These are phyloP conservation scores for Sphecodes monilicornis DNA, from an alignment of 2,888 invertebrate genomes.

Conservation along the genomic window DNA sequence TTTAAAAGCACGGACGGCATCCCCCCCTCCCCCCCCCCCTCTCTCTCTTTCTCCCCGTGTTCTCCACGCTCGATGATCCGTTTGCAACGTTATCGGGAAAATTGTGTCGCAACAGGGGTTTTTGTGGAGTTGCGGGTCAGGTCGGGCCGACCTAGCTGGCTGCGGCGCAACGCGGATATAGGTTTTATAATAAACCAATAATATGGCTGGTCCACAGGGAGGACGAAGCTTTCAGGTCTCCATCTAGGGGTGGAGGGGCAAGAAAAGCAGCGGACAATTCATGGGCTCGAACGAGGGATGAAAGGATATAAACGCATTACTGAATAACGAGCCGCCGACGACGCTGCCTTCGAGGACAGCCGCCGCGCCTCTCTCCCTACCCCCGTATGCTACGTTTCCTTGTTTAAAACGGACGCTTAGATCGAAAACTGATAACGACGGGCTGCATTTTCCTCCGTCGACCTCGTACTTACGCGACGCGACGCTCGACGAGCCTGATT, in stretches of 20 bases:
- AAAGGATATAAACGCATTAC: constrained; percentile 69
- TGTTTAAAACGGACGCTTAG: constrained; percentile 42
- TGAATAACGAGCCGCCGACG: constrained; percentile 61
- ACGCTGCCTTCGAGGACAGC: constrained; percentile 21
- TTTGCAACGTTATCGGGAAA: background rate
- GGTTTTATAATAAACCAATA: constrained; percentile 75
- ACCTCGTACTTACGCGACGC: background rate
- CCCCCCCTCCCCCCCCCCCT: background rate
- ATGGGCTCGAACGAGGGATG: constrained; percentile 46
- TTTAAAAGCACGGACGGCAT: background rate
- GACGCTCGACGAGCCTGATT: background rate
- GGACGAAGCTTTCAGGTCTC: constrained; percentile 63
- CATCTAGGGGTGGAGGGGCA: constrained; percentile 20
- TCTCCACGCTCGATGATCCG: background rate
- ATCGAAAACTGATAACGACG: constrained; percentile 14
- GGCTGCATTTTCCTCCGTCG: background rate
- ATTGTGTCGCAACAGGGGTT: constrained; percentile 20
- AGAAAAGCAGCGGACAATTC: constrained; percentile 50
- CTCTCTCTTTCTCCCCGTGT: background rate
- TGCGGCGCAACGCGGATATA: constrained; percentile 59
- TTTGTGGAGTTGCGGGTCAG: constrained; percentile 45
- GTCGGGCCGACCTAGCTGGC: constrained; percentile 39
- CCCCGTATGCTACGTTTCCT: constrained; percentile 3
- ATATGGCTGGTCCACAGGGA: constrained; percentile 61
- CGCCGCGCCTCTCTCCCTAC: background rate